phyloP scores from a whole-genome alignment of 1,140 invertebrate species.

The Apis cerana region DNA sequence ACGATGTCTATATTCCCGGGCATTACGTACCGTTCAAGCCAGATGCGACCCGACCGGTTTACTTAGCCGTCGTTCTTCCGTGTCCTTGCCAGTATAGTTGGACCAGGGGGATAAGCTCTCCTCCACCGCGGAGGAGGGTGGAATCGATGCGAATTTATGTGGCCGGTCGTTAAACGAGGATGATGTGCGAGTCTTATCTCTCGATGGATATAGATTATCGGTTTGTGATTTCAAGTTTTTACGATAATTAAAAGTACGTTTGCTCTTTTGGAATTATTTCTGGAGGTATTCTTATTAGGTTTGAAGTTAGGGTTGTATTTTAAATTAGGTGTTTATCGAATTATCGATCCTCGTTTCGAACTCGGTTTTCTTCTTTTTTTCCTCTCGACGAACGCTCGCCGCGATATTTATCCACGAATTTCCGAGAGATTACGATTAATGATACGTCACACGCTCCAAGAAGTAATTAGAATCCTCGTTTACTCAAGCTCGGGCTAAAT shows the following conservation, averaged over 20 bases:
- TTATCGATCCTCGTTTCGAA: too few species aligned
- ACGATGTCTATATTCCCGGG: slow-evolving; percentile 64
- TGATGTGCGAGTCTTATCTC: not conserved
- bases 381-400: not conserved
- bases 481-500: slow-evolving; percentile 43
- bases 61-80: slow-evolving; percentile 35
- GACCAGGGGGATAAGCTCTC: not conserved
- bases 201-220: not conserved
- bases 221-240: too few species aligned
- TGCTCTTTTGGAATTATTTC: not conserved
- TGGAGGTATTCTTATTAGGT: too few species aligned
- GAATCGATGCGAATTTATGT: slow-evolving; percentile 18
- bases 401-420: not conserved
- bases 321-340: too few species aligned
- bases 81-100: not conserved
- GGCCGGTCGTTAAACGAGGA: not conserved
- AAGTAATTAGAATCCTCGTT: slow-evolving; percentile 27
- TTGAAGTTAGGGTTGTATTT: too few species aligned
- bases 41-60: slow-evolving; percentile 69
- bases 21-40: slow-evolving; percentile 69
- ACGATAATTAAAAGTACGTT: not conserved
- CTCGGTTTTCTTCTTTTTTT: not conserved
- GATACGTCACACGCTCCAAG: slow-evolving; percentile 20
- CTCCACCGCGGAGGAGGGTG: not conserved
- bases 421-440: slow-evolving; percentile 14